Base-by-base conservation (phyloP, 2,113 vertebrate species). In the Xenopus borealis region DNA sequence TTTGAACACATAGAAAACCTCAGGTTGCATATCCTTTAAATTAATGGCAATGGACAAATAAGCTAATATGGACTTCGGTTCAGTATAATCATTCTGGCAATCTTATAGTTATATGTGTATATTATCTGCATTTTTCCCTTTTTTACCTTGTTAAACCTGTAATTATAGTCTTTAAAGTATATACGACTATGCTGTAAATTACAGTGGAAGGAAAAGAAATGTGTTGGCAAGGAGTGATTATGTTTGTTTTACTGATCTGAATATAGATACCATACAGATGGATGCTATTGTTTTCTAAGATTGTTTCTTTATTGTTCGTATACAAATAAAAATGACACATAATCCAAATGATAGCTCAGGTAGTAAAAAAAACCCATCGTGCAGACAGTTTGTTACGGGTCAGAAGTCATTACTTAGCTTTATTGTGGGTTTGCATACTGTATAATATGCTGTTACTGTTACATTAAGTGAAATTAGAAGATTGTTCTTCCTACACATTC, bases 121-220 rank as follows among this genome's bases (percentile, higher is more conserved):
- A 47, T 66, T 67, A 46, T 59, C 45, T 47, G 66, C 19, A 30
- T 33, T 46, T 74, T 66, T 46, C 50, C 12, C 40, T 27, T 73
- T 58, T 7, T 7, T 50, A 65, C 13, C 47, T 18, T 10, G 9
- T 12, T 66, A 23, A 73, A 65, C 71, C 52, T 14, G 64, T 73
- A 73, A 73, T 66, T 73, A 65, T 52, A 65, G 50, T n/a, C 13
- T 66, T 66, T n/a, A n/a, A 57, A 27, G 50, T 45, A 66, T 23
- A 73, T 65, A 44, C n/a, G 3, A 18, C 47, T 58, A n/a, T 46
- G 71, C 65, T 52, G 30, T 14, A 57, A 66, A 73, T 73, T 66
- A 58, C 55, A 66, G 52, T 53, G 20, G 66, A 11, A 65, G 27
- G 20, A 72, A 66, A 73, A 65, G 10, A 11, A 57, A 65, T 58